Conservation (phyloP, 2,113 vertebrate genomes). For the Antechinus stuartii region DNA sequence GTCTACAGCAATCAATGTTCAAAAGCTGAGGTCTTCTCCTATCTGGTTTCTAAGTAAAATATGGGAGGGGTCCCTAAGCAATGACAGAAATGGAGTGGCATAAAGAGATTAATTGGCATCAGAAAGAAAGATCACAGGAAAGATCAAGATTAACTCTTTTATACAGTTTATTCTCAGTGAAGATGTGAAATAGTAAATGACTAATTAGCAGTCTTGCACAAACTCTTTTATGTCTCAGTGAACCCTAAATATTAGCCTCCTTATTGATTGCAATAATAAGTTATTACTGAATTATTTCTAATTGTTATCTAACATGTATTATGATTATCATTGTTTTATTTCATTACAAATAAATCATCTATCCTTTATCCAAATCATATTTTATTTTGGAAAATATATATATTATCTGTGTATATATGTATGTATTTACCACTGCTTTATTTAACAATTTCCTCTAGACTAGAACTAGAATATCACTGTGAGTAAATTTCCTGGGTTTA, state of each 20-base stretch:
- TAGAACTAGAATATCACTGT: neutral
- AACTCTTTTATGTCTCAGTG: neutral
- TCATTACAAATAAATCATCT: neutral
- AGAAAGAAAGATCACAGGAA: neutral
- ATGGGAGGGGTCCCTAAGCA: neutral
- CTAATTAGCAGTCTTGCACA: neutral
- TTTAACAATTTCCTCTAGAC: neutral
- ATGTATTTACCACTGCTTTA: neutral
- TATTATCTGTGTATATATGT: neutral
- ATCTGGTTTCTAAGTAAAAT: neutral
- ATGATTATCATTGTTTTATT: neutral
- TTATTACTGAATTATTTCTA: neutral
- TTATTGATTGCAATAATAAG: neutral
- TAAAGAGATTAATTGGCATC: neutral
- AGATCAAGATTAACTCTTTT: neutral
- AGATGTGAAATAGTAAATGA: neutral
- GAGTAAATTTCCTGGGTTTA: neutral
- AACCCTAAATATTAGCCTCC: neutral
- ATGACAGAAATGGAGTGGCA: neutral
- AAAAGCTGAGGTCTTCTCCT: neutral
- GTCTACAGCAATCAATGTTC: neutral
- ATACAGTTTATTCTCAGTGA: neutral
- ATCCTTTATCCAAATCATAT: neutral
- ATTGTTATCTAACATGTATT: neutral
- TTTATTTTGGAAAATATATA: neutral